Base-by-base conservation (phyloP, 2,888 invertebrate species). In the Andrena praecox region DNA sequence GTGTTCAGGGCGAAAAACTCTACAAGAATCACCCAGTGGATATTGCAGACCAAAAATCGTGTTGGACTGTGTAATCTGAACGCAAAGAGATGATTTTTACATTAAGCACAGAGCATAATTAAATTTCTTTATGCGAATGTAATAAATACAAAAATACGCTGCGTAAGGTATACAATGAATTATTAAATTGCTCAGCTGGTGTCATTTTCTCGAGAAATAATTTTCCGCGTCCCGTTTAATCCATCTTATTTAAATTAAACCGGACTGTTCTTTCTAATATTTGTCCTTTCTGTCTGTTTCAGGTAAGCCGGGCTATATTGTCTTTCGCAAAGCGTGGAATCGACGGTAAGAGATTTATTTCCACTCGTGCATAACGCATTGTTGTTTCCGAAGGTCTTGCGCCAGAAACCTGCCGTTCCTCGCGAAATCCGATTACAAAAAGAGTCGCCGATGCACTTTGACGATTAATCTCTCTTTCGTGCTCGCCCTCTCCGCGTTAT, bases 391-490 rank as follows among this genome's bases (percentile, higher is more conserved):
- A 71, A 62, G 64, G 12, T 52, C 12, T 50, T 60, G 48, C 31
- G 10, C 16, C 12, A 6, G n/a, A 33, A 33, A 1, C 3, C 4
- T 12, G 48, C 5, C 35, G 50, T 33, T 66, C 24, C 29, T 24
- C 33, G 31, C 12, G 31, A 68, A 68, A 78, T 82, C 10, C 35
- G 24, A 66, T 75, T 33, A 56, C 31, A 62, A 54, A 71, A 67
- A 69, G n/a, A 62, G 8, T 24, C 12, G 64, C 16, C 64, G 59
- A 68, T 76, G 73, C 62, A 20, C 80, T 80, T 77, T 74, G 70
- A 77, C 73, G 60, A 80, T 80, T 80, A 80, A 77, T 66, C 75
- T 31, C 35, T 24, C 50, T 71, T 52, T 54, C 62, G 31, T 33
- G 56, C 56, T 63, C 56, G 48, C n/a, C 80, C 42, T 27, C 52